phyloP scores from a whole-genome alignment of 2,888 invertebrate genomes.

The Agonopterix alstromeriana region DNA sequence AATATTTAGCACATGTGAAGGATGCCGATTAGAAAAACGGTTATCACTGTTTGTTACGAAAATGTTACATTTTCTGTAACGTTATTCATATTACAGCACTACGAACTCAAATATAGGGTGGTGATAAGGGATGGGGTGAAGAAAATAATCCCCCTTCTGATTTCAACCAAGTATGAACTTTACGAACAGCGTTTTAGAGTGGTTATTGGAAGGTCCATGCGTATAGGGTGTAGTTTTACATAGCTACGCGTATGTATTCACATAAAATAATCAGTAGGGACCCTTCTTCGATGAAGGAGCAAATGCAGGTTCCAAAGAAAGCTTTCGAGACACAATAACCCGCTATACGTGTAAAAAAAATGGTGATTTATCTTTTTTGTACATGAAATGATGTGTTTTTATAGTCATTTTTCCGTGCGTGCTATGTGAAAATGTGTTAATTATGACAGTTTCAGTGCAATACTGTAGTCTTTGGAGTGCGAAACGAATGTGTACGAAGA shows the following conservation, averaged over 20 bases:
- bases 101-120: no score
- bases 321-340: constrained; percentile 8
- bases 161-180: neutral
- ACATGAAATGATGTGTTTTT: neutral
- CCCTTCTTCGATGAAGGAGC: constrained; percentile 16
- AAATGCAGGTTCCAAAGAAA: constrained; percentile 6
- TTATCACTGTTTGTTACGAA: no score
- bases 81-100: no score
- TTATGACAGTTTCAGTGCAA: neutral
- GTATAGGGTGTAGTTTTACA: constrained; percentile 45
- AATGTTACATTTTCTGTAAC: no score
- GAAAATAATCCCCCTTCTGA: neutral
- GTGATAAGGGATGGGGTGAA: constrained; percentile 17
- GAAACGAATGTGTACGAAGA: constrained; percentile 4
- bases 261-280: constrained; percentile 69
- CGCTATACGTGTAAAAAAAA: constrained; percentile 6
- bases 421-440: neutral
- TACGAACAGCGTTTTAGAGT: constrained; percentile 1
- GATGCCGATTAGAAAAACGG: no score
- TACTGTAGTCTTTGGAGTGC: neutral
- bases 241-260: constrained; percentile 37
- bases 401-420: no score
- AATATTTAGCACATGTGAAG: no score
- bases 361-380: neutral
- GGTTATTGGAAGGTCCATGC: no score